A percentile compares a stretch with the other conserved stretches of the same genome.
phyloP scores from a whole-genome alignment of 2,797 vertebrate genomes.

The Acipenser ruthenus region DNA sequence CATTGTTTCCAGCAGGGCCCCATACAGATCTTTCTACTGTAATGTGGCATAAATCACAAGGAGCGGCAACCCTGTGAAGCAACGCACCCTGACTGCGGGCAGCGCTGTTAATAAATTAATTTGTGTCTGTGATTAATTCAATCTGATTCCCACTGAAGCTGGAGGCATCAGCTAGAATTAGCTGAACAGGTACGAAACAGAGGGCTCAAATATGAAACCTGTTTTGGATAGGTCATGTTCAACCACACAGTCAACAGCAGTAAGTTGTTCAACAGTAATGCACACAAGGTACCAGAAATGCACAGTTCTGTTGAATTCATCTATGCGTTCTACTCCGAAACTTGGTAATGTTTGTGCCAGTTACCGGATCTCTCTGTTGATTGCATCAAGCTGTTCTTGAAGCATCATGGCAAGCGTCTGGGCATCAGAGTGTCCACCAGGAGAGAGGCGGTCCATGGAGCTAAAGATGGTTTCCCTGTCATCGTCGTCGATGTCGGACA shows the following conservation, averaged over 20 bases:
- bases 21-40: not conserved
- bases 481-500: constrained; percentile 96
- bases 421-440: constrained; percentile 90
- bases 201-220: too few species aligned
- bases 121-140: not conserved
- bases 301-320: constrained; percentile 3
- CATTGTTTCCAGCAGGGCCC: too few species aligned
- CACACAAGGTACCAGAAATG: not conserved
- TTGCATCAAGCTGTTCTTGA: constrained; percentile 95
- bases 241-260: not conserved
- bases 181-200: not conserved
- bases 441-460: constrained; percentile 95
- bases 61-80: not conserved
- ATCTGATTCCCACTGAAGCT: not conserved
- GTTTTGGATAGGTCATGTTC: not conserved
- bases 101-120: not conserved
- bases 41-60: not conserved
- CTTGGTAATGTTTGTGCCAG: not conserved
- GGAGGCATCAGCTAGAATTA: not conserved
- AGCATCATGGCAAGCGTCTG: constrained; percentile 98
- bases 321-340: not conserved
- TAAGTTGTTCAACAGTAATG: constrained; percentile 1
- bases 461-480: constrained; percentile 94
- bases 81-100: not conserved
- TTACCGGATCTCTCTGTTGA: constrained; percentile 98